Evolutionary conservation across 2,113 vertebrate species (phyloP), one percentile per base, ranked within the genome.

Genomic region (Tenrec ecaudatus): DNA sequence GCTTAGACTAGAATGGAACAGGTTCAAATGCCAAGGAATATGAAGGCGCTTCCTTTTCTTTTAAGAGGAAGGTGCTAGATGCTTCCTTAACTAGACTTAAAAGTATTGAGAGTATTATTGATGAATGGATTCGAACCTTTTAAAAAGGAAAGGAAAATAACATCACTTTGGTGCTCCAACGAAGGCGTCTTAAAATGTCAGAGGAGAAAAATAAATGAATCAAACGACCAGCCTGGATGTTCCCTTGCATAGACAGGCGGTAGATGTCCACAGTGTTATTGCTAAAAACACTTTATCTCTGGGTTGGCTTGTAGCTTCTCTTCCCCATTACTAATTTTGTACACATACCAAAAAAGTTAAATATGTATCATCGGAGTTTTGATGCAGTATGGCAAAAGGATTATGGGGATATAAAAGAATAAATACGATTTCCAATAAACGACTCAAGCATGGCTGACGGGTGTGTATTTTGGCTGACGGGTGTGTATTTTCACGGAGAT

Each of bases 291-390:
- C 98, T 97, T 98, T 98, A 98, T 95, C 76, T 97, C 97, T 95
- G 90, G 92, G 94, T 97, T 97, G 96, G 86, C 97, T 98, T 98
- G 96, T 95, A 96, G 97, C 82, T 90, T 82, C 22, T 97, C 98
- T 97, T 95, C 93, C 96, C 97, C 97, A 96, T 94, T 98, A 97
- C 96, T 97, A 94, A 97, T 98, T 98, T 98, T 98, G 97, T 98
- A 98, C 88, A 82, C 80, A 97, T 82, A 97, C 57, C 57, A 83
- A 85, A 97, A 86, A 97, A 86, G 90, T 96, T 96, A 97, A 97
- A 78, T 98, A 98, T 98, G 98, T 98, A 98, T 98, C 98, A 93
- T 97, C 94, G 95, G 47, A 97, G 85, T 96, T 96, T 97, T 97
- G 89, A 84, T 98, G 96, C 98, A 95, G 12, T 97, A 97, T 91